Conservation (phyloP, 1,140 invertebrate species). For the Leptonema lineaticorne region DNA sequence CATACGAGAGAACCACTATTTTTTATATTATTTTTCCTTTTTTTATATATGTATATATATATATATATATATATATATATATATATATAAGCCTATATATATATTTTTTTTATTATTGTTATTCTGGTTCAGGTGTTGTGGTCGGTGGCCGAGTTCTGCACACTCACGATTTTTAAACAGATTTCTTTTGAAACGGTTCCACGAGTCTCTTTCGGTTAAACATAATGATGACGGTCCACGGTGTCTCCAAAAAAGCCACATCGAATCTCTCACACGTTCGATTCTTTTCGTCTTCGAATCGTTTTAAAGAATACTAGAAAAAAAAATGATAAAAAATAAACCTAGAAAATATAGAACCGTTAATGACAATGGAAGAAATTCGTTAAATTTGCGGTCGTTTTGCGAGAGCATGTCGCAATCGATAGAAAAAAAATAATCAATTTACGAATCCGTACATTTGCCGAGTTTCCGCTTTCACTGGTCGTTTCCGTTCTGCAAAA, state of each 20-base stretch:
- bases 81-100: not conserved
- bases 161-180: slow-evolving; percentile 42
- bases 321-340: not conserved
- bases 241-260: not conserved
- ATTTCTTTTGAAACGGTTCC: slow-evolving; percentile 30
- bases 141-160: slow-evolving; percentile 35
- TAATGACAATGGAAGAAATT: no score
- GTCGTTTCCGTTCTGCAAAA: no score
- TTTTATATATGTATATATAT: not conserved
- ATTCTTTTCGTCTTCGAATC: not conserved
- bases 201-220: not conserved
- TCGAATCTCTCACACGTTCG: not conserved
- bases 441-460: no score
- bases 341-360: no score
- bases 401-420: no score
- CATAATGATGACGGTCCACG: no score
- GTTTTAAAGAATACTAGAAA: no score
- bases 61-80: not conserved
- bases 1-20: no score
- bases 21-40: no score
- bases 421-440: no score
- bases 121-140: slow-evolving; percentile 28
- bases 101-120: not conserved
- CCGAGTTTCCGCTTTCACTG: no score
- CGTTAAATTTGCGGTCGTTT: no score